Conservation (phyloP, 2,888 invertebrate species). For the Acheta domesticus region DNA sequence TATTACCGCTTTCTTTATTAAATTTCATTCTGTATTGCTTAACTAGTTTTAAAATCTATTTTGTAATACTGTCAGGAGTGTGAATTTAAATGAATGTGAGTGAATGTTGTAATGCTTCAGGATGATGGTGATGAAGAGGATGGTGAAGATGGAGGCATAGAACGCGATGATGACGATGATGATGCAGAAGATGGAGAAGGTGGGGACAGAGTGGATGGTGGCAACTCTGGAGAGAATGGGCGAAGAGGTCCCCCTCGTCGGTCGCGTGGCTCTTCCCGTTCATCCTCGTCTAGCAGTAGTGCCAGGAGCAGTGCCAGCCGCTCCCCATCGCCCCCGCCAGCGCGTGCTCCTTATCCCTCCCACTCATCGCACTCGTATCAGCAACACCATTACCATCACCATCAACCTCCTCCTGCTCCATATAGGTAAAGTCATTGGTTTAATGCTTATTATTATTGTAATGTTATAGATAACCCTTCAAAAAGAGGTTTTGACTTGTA, state of each 20-base stretch:
- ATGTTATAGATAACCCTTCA: too few relatives aligned
- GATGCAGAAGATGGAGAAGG: neutral
- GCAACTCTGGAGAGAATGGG: neutral
- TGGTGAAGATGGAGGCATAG: constrained; percentile 27
- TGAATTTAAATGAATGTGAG: too few relatives aligned
- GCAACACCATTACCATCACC: neutral
- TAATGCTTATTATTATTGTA: too few relatives aligned
- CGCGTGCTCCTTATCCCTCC: neutral
- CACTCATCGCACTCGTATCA: neutral
- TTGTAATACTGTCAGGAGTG: too few relatives aligned
- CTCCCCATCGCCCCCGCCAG: neutral
- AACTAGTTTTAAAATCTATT: too few relatives aligned
- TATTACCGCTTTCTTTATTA: too few relatives aligned
- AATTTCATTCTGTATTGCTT: too few relatives aligned
- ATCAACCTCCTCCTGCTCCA: neutral
- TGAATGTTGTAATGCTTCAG: neutral
- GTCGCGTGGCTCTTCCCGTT: neutral
- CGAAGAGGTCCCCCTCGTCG: neutral
- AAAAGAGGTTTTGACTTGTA: too few relatives aligned
- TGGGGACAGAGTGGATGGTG: neutral
- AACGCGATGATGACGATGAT: neutral
- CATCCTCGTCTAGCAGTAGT: neutral
- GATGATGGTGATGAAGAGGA: constrained; percentile 30
- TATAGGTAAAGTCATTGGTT: neutral
- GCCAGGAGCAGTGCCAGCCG: neutral